These are phyloP conservation scores for Balaenoptera acutorostrata DNA, from an alignment of 2,113 vertebrate genomes.

Conservation along the genomic window DNA sequence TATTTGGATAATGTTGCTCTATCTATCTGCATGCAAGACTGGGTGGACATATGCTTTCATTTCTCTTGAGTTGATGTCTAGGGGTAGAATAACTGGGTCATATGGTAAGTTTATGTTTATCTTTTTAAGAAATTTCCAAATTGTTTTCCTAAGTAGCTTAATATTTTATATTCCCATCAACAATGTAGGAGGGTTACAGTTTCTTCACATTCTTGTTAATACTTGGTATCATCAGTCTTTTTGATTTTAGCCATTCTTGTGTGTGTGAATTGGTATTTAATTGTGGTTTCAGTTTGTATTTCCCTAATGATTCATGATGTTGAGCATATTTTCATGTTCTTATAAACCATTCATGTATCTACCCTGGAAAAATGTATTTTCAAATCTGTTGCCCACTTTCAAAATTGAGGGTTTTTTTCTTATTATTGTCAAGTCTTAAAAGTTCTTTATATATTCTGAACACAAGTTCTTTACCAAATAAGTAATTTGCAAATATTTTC, in stretches of 20 bases:
- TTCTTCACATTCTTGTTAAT: background rate
- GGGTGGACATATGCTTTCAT: background rate
- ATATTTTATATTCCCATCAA: background rate
- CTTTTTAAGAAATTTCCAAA: background rate
- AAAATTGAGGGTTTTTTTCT: background rate
- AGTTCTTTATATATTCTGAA: background rate
- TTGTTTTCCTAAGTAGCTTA: background rate
- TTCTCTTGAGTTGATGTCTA: background rate
- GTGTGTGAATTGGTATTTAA: background rate
- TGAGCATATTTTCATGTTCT: conserved; percentile 17
- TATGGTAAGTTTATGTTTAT: background rate
- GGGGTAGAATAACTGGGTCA: background rate
- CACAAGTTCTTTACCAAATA: conserved; percentile 1
- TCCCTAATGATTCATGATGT: background rate
- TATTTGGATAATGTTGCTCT: conserved; percentile 10
- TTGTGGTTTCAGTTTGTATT: background rate
- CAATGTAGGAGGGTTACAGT: background rate
- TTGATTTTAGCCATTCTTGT: background rate
- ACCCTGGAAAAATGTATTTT: background rate
- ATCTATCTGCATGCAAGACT: conserved; percentile 13
- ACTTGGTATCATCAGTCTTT: background rate
- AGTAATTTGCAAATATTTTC: background rate
- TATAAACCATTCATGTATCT: background rate
- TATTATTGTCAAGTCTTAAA: background rate
- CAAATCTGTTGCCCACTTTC: conserved; percentile 4